Base-by-base conservation (phyloP, 2,797 vertebrate genomes). In the Synanceia verrucosa region DNA sequence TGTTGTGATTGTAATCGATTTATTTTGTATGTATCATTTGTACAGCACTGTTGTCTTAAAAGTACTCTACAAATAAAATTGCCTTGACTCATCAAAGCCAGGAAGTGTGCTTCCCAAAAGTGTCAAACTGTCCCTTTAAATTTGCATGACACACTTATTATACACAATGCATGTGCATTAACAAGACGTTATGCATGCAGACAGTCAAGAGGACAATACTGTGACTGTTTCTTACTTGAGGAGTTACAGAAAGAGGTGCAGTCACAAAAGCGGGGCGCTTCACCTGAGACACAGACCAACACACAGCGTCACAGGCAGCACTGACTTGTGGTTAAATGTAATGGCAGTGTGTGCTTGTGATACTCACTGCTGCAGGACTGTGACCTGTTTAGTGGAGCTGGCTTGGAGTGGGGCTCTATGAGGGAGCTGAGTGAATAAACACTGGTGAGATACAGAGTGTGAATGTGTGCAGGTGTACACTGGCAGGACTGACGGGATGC, bases 351-450 rank as follows among this genome's bases (percentile, higher is more conserved):
- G 7, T 23, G 48, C 23, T 34, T 55, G 3, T 13, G 31, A 44
- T 43, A 87, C 91, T 90, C 64, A 92, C 92, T 4, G 12, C 50
- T 52, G 81, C 91, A 90, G 69, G 78, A 43, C 1, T 67, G 37
- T 12, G 24, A 10, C 7, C 4, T 13, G 1, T 21, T 2, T 1
- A 11, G 16, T 6, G 11, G 16, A 16, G 11, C 13, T 0, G 16
- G 56, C 9, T 26, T 14, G 6, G 66, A 43, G 21, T 53, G 34
- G 2, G 69, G 57, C 7, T 89, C 55, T 13, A 77, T 23, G 36
- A 70, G 10, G 2, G 81, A 85, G 77, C 93, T 93, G 11, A 0
- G 0, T 23, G 4, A 53, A 73, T 8, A 46, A 48, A 62, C 14
- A 73, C 1, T 9, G 23, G 11, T 68, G 0, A 71, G 52, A 67